Conservation (phyloP, 2,797 vertebrate species). For the Eulemur mongoz region DNA sequence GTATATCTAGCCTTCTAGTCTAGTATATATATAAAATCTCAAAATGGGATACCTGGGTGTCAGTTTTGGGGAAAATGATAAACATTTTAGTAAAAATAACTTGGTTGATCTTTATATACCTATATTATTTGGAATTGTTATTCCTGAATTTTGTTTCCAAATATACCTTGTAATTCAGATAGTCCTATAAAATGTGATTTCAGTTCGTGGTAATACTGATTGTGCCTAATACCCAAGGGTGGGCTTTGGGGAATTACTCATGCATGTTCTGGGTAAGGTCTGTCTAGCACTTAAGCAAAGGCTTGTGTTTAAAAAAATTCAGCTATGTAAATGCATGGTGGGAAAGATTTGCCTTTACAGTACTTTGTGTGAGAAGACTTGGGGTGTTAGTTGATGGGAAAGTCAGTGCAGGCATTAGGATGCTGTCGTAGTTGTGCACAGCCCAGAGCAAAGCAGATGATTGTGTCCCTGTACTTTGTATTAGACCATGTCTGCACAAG, state of each 20-base stretch:
- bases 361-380: background rate
- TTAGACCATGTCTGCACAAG: background rate
- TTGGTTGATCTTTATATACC: background rate
- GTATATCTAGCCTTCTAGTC: background rate
- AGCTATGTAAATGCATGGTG: background rate
- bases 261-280: background rate
- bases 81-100: slow-evolving; percentile 3
- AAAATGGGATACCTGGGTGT: background rate
- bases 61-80: background rate
- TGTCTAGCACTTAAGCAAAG: background rate
- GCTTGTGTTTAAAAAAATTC: background rate
- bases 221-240: background rate
- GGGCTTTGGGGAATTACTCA: background rate
- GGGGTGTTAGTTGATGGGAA: background rate
- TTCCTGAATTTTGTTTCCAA: slow-evolving; percentile 8
- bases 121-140: background rate
- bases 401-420: background rate
- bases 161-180: background rate
- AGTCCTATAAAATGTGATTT: background rate
- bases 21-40: background rate
- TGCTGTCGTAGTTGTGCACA: no score
- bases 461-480: background rate
- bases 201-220: background rate
- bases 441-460: background rate
- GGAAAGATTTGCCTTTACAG: background rate